Percentiles rank a stretch among this genome's conserved stretches.
phyloP scores from a whole-genome alignment of 2,888 invertebrate species.

The Aspidiotus rigidus region DNA sequence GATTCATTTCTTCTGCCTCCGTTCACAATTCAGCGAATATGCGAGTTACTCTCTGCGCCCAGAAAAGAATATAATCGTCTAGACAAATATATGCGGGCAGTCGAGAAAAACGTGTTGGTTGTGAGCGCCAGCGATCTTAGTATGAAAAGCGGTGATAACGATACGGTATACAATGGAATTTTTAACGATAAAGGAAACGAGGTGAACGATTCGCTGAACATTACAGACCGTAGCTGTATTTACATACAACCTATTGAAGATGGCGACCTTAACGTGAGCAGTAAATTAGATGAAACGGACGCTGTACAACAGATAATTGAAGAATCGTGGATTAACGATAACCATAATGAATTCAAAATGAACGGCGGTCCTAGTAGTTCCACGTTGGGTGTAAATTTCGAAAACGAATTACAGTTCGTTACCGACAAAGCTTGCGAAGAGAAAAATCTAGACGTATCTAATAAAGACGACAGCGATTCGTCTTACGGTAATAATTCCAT shows the following conservation, averaged over 20 bases:
- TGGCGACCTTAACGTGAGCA: conserved; percentile 7
- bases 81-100: conserved; percentile 92
- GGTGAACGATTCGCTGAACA: conserved; percentile 22
- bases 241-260: conserved; percentile 3
- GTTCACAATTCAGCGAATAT: conserved; percentile 90
- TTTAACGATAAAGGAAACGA: conserved; percentile 11
- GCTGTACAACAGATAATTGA: conserved; percentile 18
- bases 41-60: conserved; percentile 84
- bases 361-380: conserved; percentile 10
- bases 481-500: conserved; percentile 9
- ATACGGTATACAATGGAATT: conserved; percentile 30
- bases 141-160: conserved; percentile 36
- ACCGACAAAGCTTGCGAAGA: conserved; percentile 12
- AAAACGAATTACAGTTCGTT: conserved; percentile 20
- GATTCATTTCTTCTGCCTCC: conserved; percentile 83
- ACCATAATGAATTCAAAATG: conserved; percentile 18
- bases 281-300: conserved; percentile 24
- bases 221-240: conserved; percentile 7
- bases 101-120: conserved; percentile 89
- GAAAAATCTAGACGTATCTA: not conserved
- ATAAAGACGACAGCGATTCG: conserved; percentile 7
- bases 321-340: conserved; percentile 16
- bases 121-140: conserved; percentile 54
- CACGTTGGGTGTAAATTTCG: conserved; percentile 8
- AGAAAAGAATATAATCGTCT: conserved; percentile 88